Evolutionary conservation across 2,797 vertebrate species (phyloP).

Genomic region (Lindbergichthys nudifrons): DNA sequence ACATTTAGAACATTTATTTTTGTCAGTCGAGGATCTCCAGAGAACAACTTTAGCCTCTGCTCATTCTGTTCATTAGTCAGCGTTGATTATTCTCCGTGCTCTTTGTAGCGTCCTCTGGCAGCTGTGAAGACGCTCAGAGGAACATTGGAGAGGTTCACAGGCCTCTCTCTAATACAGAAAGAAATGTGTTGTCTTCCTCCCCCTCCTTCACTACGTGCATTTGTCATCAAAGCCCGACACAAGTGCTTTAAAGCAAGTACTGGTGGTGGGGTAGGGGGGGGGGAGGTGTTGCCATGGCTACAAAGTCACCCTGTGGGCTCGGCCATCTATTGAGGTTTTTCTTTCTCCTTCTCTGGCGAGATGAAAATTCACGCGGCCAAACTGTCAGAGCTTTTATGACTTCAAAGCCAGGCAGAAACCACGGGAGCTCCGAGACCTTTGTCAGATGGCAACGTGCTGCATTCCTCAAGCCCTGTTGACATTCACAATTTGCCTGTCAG

Average conservation of each 20-base stretch:
- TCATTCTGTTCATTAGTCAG: background rate
- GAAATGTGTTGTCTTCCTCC: conserved; percentile 26
- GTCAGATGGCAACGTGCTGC: conserved; percentile 53
- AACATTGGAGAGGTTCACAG: conserved; percentile 39
- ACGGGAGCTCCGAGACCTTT: conserved; percentile 67
- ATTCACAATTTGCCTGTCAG: conserved; percentile 62
- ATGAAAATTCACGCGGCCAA: conserved; percentile 63
- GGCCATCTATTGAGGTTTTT: conserved; percentile 63
- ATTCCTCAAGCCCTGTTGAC: conserved; percentile 62
- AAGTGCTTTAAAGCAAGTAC: conserved; percentile 65
- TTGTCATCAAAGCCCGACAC: conserved; percentile 74
- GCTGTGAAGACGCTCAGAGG: conserved; percentile 8
- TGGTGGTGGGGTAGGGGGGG: conserved; percentile 26
- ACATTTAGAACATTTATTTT: too few relatives aligned
- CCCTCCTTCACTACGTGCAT: conserved; percentile 51
- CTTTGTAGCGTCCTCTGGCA: background rate
- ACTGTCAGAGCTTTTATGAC: conserved; percentile 72
- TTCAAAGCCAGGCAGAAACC: conserved; percentile 70
- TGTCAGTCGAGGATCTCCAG: background rate
- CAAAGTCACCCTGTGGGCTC: conserved; percentile 68
- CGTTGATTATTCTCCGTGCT: background rate
- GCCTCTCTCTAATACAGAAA: conserved; percentile 34
- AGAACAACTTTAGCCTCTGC: background rate
- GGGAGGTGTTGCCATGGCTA: conserved; percentile 77
- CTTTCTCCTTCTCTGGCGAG: conserved; percentile 39